Evolutionary conservation across 2,797 vertebrate species (phyloP), one percentile per base, ranked within the genome.

Genomic region (Clarias pachynema): DNA sequence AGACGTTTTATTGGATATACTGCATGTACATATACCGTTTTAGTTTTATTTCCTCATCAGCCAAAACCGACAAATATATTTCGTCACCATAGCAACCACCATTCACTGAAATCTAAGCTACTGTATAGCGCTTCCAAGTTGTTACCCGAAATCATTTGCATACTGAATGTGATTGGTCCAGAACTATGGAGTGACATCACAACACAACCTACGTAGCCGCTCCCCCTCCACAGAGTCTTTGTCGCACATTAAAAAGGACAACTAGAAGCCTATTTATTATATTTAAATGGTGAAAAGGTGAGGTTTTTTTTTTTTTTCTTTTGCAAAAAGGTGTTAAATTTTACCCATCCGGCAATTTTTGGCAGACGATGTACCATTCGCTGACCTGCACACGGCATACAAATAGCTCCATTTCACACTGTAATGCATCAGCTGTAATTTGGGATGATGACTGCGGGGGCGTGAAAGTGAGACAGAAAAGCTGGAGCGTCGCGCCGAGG

Each of bases 391-490:
- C 72, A 22, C 53, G 59, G 74, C 82, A 72, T 10, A 29, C 62
- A 40, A 88, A 88, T 31, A 53, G 37, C 85, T 77, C 37, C 69
- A 31, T 85, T 77, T 83, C 24, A 34, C 85, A 84, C 75, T 60
- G 73, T 79, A 80, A 82, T 62, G 84, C 87, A 77, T 53, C 37
- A 59, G 34, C 65, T 75, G 85, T 65, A 83, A 84, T 86, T 81
- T 79, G 57, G 79, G 81, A 53, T 75, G 56, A 86, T 84, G 84
- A 82, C 59, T 22, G 65, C 53, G 20, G 82, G 81, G 78, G 69
- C 81, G 66, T 79, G 29, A 5, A 80, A 69, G 78, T 34, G 34
- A 44, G 9, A 59, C 60, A 77, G 29, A 82, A 72, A 84, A 70
- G 40, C 80, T 66, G 34, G 49, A 53, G 60, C 85, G 7, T 2